phyloP scores from a whole-genome alignment of 1,140 invertebrate genomes.

The Littorina saxatilis region DNA sequence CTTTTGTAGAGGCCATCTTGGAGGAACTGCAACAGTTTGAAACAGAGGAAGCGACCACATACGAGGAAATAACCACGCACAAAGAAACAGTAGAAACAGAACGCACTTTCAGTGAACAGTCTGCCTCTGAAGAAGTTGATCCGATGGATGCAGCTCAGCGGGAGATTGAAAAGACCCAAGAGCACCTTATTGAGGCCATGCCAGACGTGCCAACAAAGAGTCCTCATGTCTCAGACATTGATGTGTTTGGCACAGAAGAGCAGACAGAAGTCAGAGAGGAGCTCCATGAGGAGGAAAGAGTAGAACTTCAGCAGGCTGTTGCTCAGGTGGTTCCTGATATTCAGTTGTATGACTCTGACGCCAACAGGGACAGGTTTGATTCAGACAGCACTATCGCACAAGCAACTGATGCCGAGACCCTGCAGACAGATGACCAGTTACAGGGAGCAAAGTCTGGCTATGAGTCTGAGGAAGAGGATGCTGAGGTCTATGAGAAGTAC shows the following conservation, averaged over 20 bases:
- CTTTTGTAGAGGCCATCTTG: neutral
- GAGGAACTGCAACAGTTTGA: neutral
- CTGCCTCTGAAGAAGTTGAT: neutral
- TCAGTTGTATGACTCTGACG: conserved; percentile 30
- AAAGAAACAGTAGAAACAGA: neutral
- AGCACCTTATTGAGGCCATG: conserved; percentile 5
- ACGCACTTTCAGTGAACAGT: neutral
- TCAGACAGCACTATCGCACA: neutral
- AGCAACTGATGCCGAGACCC: neutral
- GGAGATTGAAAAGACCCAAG: neutral
- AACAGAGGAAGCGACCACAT: neutral
- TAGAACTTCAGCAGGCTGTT: conserved; percentile 37
- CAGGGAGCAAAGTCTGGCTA: conserved; percentile 5
- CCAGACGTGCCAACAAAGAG: conserved; percentile 37
- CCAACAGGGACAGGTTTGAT: neutral
- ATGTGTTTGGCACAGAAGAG: conserved; percentile 3
- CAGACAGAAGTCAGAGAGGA: conserved; percentile 19
- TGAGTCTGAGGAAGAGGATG: conserved; percentile 29
- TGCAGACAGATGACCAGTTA: neutral
- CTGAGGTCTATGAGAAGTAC: neutral
- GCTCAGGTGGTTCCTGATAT: conserved; percentile 52
- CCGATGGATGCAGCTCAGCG: neutral
- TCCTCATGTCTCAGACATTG: conserved; percentile 25
- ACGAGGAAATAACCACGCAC: neutral
- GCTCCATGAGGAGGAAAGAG: conserved; percentile 5